Conservation (phyloP, 2,797 vertebrate species). For the Caiman crocodilus region DNA sequence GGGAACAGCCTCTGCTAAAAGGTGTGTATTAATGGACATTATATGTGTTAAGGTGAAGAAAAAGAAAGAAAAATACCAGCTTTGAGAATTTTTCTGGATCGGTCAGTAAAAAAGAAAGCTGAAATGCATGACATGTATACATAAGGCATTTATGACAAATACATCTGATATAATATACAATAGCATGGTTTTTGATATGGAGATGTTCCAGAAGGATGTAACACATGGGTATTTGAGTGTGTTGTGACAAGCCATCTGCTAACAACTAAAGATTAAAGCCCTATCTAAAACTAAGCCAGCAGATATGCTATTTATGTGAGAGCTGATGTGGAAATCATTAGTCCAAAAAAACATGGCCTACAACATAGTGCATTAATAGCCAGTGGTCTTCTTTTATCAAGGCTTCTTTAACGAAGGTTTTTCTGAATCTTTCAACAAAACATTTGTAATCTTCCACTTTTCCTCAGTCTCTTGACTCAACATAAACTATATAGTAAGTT, state of each 20-base stretch:
- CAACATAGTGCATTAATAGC: background rate
- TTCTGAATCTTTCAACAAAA: background rate
- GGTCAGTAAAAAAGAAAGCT: background rate
- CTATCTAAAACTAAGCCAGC: background rate
- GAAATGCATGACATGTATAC: background rate
- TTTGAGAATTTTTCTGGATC: background rate
- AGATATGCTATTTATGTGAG: background rate
- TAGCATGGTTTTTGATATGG: background rate
- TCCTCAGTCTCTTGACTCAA: background rate
- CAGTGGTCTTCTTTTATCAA: background rate
- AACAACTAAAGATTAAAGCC: background rate
- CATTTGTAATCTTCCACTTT: fast-evolving
- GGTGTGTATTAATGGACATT: background rate
- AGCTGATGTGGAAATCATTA: background rate
- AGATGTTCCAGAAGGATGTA: background rate
- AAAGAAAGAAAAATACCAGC: background rate
- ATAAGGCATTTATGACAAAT: background rate
- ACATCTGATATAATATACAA: background rate
- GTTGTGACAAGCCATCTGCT: background rate
- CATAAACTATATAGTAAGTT: background rate
- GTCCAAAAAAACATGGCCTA: background rate
- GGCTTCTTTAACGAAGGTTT: background rate
- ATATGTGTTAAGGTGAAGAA: background rate
- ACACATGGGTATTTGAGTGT: background rate
- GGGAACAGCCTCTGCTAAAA: background rate